Evolutionary conservation across 2,888 invertebrate species (phyloP), one percentile per base, ranked within the genome.

Genomic region (Tetragonula carbonaria): DNA sequence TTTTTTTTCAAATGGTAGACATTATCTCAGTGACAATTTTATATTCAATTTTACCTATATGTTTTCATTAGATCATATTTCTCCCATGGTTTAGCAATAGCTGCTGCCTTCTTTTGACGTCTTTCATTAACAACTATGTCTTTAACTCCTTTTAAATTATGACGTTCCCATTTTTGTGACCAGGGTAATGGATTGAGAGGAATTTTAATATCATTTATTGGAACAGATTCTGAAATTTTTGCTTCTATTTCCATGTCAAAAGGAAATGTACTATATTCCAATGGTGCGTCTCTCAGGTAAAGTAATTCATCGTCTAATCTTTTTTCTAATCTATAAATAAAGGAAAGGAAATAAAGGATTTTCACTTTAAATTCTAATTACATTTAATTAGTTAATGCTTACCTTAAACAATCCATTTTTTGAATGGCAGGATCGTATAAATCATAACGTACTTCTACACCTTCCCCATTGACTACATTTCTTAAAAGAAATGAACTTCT

Each of bases 31-130:
- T 18, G 50, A 33, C 66, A 38, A 18, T 33, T 33, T 33, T 33
- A 33, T 62, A 45, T n/a, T 8, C 14, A 74, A 38, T 72, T 92
- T 91, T 94, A 97, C 96, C 99, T 97, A 94, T 99, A 99, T 82
- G 97, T 96, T 94, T 97, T 97, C 98, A 99, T 99, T 75, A 99
- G 95, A 95, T 99, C 99, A 95, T 97, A 98, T 95, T 98, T 97
- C 93, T 98, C 98, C 96, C 97, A 98, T 0, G 98, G 98, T 87
- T 96, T 97, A 66, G 95, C 96, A 55, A 96, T 93, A 74, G 95
- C 93, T 86, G 96, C 95, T 8, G 97, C 96, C 76, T 96, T 95
- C 45, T 86, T 87, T 74, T 84, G 66, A 90, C 95, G 95, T 87
- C 96, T 96, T 33, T 95, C 95, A 86, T 95, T 96, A 3, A 96